phyloP scores from a whole-genome alignment of 2,797 vertebrate genomes.

The Chiloscyllium punctatum region DNA sequence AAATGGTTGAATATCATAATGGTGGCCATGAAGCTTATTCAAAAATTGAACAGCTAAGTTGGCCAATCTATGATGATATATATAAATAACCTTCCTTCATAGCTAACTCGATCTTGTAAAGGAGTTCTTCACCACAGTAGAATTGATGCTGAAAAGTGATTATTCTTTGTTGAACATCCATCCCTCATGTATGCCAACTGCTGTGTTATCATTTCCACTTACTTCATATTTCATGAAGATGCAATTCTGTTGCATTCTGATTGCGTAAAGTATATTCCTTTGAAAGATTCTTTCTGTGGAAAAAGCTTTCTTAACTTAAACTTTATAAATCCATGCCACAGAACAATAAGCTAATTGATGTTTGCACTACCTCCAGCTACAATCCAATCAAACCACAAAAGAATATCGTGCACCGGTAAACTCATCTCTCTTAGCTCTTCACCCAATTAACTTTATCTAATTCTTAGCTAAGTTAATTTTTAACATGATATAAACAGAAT shows the following conservation, averaged over 20 bases:
- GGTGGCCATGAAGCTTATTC: not conserved
- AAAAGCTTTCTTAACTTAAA: not conserved
- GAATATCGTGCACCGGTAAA: not conserved
- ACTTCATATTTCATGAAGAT: slow-evolving; percentile 17
- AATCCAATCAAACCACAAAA: not conserved
- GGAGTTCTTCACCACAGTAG: not conserved
- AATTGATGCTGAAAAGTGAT: not conserved
- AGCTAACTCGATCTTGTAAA: not conserved
- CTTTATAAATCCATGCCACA: not conserved
- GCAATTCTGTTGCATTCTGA: not conserved
- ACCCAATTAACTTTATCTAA: slow-evolving; percentile 29
- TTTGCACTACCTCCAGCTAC: not conserved
- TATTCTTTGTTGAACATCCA: not conserved
- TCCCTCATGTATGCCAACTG: not conserved
- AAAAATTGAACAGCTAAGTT: not conserved
- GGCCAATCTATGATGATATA: not conserved
- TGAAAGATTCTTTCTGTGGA: not conserved
- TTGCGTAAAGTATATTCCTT: not conserved
- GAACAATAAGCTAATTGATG: slow-evolving; percentile 2
- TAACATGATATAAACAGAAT: not conserved
- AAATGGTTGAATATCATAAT: not conserved
- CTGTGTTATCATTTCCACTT: not conserved
- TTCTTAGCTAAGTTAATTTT: slow-evolving; percentile 17
- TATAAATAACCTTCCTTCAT: not conserved
- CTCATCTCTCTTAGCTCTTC: slow-evolving; percentile 14